Base-by-base conservation (phyloP, 2,797 vertebrate genomes). In the Capromys pilorides region DNA sequence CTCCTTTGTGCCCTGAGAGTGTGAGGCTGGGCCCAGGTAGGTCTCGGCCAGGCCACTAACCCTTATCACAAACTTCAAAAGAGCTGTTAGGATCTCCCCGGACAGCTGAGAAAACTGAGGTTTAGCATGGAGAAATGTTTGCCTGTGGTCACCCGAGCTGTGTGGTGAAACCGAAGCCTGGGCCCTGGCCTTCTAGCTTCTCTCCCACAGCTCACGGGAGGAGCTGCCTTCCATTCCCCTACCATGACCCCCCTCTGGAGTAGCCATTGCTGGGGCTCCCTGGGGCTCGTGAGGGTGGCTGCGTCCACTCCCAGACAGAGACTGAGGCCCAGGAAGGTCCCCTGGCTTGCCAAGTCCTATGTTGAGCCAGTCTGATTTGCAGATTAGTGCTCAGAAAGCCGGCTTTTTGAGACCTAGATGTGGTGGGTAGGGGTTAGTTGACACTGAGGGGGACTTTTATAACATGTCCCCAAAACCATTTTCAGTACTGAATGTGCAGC, bases 401-500 rank as follows among this genome's bases (percentile, higher is more conserved):
- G 62, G 62, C 6, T 12, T 24, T 45, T 45, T 13, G 59, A 61
- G 45, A 51, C 39, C 19, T 78, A 33, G 0, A 0, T n/a, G 73
- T 16, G 87, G 6, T 1, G 2, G 6, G 1, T 9, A 0, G 3
- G 16, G 13, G 0, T 0, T 39, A 0, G 18, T 54, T 41, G 61
- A 54, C 9, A 36, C 13, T 13, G 8, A 1, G 49, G 0, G 0
- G 16, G 11, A 11, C 93, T 18, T 66, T 59, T 39, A 1, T 41
- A 22, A 78, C n/a, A 18, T 13, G 0, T 16, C 18, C 75, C 24
- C 4, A 16, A 26, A 59, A n/a, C 45, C 16, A 9, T 16, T 78
- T 41, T 10, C 57, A 51, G 39, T 54, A 54, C 36, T 36, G 31
- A 41, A 14, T 33, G 59, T 12, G 51, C 14, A 41, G 80, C 1